Evolutionary conservation across 2,888 invertebrate genomes (phyloP).

Genomic region (Opisthograptis luteolata): DNA sequence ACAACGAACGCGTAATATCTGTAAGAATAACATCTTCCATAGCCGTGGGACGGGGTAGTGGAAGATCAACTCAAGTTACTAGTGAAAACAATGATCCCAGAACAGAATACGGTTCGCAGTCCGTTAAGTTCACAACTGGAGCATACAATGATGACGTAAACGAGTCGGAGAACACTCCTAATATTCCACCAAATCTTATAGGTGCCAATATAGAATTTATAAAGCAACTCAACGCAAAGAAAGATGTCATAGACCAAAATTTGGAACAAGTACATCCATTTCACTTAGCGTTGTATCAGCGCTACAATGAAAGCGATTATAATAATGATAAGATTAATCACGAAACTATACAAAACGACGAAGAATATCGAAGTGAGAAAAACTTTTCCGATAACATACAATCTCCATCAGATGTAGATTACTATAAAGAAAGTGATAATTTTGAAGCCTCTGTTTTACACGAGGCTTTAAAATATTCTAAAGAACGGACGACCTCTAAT

Average conservation of each 20-base stretch:
- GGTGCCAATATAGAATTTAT: constrained; percentile 81
- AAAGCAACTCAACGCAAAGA: constrained; percentile 74
- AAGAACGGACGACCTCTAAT: constrained; percentile 20
- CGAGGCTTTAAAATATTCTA: constrained; percentile 34
- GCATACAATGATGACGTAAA: constrained; percentile 46
- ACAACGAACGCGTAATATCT: constrained; percentile 77
- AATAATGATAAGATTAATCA: constrained; percentile 11
- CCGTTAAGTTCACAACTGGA: constrained; percentile 31
- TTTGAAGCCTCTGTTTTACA: constrained; percentile 27
- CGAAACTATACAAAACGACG: constrained; percentile 25
- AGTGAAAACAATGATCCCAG: constrained; percentile 33
- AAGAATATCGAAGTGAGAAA: constrained; percentile 16
- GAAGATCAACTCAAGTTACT: constrained; percentile 44
- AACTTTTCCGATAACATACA: constrained; percentile 29
- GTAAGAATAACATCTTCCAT: constrained; percentile 86
- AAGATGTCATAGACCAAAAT: constrained; percentile 60
- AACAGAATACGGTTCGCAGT: constrained; percentile 13
- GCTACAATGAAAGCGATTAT: constrained; percentile 39
- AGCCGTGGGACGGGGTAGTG: constrained; percentile 79
- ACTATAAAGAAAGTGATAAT: background rate
- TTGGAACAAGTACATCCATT: constrained; percentile 69
- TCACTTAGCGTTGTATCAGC: constrained; percentile 78
- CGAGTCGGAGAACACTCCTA: constrained; percentile 47
- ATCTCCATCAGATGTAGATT: constrained; percentile 22
- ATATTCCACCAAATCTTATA: constrained; percentile 65